Conservation (phyloP, 2,888 invertebrate genomes). For the Terebella lapidaria region DNA sequence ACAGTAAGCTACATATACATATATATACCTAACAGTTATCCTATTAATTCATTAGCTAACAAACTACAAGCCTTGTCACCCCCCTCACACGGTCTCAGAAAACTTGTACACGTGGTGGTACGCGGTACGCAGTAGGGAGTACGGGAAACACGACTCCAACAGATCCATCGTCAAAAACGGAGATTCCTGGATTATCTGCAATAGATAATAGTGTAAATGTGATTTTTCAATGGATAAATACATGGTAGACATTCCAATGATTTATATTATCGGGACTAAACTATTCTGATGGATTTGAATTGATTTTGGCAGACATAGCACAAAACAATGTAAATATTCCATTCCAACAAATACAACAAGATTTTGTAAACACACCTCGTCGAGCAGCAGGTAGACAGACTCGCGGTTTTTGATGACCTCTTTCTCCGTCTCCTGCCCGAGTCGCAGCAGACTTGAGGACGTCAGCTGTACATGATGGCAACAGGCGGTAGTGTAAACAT, state of each 20-base stretch:
- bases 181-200: slow-evolving; percentile 90
- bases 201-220: slow-evolving; percentile 11
- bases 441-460: slow-evolving; percentile 86
- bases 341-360: too few species aligned
- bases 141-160: slow-evolving; percentile 97
- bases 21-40: too few species aligned
- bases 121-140: slow-evolving; percentile 93
- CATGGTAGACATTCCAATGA: too few species aligned
- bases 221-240: neutral
- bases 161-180: slow-evolving; percentile 98
- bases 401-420: slow-evolving; percentile 89
- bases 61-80: too few species aligned
- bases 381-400: slow-evolving; percentile 91
- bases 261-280: too few species aligned
- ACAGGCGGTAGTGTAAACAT: too few species aligned
- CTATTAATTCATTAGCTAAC: too few species aligned
- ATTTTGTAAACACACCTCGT: too few species aligned
- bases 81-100: slow-evolving; percentile 12
- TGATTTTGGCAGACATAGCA: too few species aligned
- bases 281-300: too few species aligned
- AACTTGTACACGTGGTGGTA: slow-evolving; percentile 66
- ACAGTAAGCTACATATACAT: too few species aligned
- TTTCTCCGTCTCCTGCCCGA: slow-evolving; percentile 93
- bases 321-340: too few species aligned
- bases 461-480: slow-evolving; percentile 62